These are phyloP conservation scores for Hypercompe scribonia DNA, from an alignment of 2,888 invertebrate species.

Conservation along the genomic window DNA sequence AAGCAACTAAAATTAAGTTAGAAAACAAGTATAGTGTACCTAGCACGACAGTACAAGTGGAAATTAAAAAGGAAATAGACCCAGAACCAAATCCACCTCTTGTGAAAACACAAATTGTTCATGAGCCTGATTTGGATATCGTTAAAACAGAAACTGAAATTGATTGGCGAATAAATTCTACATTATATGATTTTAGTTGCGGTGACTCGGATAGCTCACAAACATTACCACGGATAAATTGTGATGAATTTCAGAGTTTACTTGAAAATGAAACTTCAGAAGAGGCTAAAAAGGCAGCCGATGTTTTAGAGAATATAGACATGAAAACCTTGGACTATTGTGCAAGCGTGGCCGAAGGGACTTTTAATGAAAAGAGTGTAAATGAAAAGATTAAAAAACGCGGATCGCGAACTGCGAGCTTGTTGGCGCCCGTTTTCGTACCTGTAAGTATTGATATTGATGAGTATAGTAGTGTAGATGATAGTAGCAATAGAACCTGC, in stretches of 20 bases:
- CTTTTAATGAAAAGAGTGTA: slow-evolving; percentile 44
- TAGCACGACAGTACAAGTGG: slow-evolving; percentile 53
- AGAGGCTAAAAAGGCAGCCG: slow-evolving; percentile 14
- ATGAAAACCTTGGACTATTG: slow-evolving; percentile 56
- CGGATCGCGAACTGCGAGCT: slow-evolving; percentile 58
- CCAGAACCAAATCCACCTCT: neutral
- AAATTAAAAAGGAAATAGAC: slow-evolving; percentile 25
- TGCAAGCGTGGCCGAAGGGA: slow-evolving; percentile 45
- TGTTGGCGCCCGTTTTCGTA: slow-evolving; percentile 52
- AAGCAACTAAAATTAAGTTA: slow-evolving; percentile 50
- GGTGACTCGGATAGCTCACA: slow-evolving; percentile 62
- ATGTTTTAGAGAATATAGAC: slow-evolving; percentile 18
- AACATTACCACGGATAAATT: slow-evolving; percentile 8
- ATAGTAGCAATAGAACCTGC: too few relatives aligned
- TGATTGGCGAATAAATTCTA: slow-evolving; percentile 65
- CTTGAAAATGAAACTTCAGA: slow-evolving; percentile 11
- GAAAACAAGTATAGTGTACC: slow-evolving; percentile 59
- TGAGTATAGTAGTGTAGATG: neutral
- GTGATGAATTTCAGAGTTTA: slow-evolving; percentile 9
- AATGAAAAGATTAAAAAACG: slow-evolving; percentile 41
- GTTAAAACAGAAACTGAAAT: slow-evolving; percentile 70
- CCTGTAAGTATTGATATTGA: slow-evolving; percentile 51
- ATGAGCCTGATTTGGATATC: slow-evolving; percentile 65
- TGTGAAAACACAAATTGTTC: slow-evolving; percentile 56
- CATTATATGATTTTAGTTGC: slow-evolving; percentile 70